A percentile compares a stretch with the other conserved stretches of the same genome.
Conservation (phyloP, 2,888 invertebrate genomes). For the Phytoseiulus persimilis region DNA sequence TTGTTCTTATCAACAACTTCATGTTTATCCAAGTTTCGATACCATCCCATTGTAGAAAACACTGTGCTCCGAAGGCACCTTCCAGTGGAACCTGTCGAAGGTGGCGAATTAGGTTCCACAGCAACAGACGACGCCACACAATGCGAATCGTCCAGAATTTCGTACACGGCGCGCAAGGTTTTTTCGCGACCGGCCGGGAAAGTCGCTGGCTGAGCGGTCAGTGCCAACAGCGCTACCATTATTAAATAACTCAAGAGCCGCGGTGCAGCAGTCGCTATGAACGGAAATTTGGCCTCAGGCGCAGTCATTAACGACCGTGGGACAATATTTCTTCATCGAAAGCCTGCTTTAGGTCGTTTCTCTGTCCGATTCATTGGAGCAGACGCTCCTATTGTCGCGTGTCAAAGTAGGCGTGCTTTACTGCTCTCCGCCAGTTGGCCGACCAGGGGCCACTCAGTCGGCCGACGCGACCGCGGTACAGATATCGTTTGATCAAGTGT, state of each 20-base stretch:
- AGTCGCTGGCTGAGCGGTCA: too few relatives aligned
- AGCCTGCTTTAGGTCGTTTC: background rate
- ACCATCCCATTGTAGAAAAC: too few relatives aligned
- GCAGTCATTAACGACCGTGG: background rate
- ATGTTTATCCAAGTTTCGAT: too few relatives aligned
- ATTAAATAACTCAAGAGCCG: background rate
- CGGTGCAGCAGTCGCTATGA: background rate
- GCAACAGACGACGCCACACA: too few relatives aligned
- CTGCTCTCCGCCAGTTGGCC: background rate
- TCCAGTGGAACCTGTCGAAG: too few relatives aligned
- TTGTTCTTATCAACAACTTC: too few relatives aligned
- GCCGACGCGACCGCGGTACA: background rate
- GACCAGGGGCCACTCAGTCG: too few relatives aligned
- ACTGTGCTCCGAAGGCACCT: too few relatives aligned
- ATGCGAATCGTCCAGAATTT: too few relatives aligned
- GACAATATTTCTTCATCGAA: background rate
- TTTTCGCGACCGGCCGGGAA: too few relatives aligned
- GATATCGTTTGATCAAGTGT: background rate
- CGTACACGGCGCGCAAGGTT: too few relatives aligned
- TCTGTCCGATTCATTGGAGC: background rate
- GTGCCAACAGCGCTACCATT: background rate
- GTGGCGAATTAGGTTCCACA: too few relatives aligned
- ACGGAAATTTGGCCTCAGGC: background rate
- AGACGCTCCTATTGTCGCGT: background rate
- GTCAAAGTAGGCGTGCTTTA: background rate